phyloP scores from a whole-genome alignment of 2,797 vertebrate genomes.

The Danio aesculapii region DNA sequence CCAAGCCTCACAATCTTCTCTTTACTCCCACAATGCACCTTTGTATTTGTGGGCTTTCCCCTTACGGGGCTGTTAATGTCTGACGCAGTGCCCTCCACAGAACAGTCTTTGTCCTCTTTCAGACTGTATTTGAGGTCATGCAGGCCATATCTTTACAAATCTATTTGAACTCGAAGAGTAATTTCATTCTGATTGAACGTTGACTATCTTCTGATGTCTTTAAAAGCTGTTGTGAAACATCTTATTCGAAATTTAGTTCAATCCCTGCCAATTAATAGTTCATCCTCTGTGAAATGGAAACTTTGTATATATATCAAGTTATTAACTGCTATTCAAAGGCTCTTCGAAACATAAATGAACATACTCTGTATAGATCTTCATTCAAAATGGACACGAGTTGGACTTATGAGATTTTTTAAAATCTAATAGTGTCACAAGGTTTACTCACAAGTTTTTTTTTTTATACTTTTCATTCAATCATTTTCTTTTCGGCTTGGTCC shows the following conservation, averaged over 20 bases:
- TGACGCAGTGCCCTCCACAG: slow-evolving; percentile 37
- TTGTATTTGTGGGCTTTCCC: slow-evolving; percentile 60
- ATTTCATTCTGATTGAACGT: not conserved
- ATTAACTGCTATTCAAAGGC: too few relatives aligned
- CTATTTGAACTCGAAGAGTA: slow-evolving; percentile 12
- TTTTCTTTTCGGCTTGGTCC: too few relatives aligned
- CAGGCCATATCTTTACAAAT: slow-evolving; percentile 35
- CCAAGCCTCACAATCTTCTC: slow-evolving; percentile 58
- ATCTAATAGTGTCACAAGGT: too few relatives aligned
- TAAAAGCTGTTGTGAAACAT: not conserved
- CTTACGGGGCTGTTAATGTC: slow-evolving; percentile 36
- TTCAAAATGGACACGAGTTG: too few relatives aligned
- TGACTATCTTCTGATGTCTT: not conserved
- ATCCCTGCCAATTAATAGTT: not conserved
- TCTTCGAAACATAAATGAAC: too few relatives aligned
- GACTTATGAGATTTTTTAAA: too few relatives aligned
- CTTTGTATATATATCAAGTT: too few relatives aligned
- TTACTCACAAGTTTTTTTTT: too few relatives aligned
- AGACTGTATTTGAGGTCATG: slow-evolving; percentile 16
- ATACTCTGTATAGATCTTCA: too few relatives aligned
- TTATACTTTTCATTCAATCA: too few relatives aligned
- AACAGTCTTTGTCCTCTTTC: slow-evolving; percentile 60
- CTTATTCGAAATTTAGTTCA: not conserved
- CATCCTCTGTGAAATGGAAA: too few relatives aligned
- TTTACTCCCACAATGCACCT: slow-evolving; percentile 63